A percentile compares a stretch with the other conserved stretches of the same genome.
Conservation (phyloP, 1,140 invertebrate species). For the Rhynchophorus ferrugineus region DNA sequence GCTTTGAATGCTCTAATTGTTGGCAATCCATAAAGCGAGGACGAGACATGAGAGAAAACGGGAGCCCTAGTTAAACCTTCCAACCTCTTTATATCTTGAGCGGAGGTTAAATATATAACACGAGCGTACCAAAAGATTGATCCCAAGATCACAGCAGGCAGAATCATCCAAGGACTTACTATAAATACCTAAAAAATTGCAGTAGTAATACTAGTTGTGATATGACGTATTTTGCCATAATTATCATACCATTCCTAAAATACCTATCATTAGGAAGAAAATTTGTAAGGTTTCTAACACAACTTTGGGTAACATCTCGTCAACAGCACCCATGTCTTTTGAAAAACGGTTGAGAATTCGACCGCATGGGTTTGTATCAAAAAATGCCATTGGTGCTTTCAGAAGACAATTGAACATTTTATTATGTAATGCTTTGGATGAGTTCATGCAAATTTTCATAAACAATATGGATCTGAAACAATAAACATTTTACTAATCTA, state of each 20-base stretch:
- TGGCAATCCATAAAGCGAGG: constrained; percentile 62
- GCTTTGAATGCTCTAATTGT: constrained; percentile 64
- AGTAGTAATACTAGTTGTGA: background rate
- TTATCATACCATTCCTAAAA: constrained; percentile 51
- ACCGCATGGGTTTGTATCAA: constrained; percentile 53
- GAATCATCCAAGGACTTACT: constrained; percentile 64
- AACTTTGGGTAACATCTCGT: constrained; percentile 75
- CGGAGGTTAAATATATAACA: constrained; percentile 71
- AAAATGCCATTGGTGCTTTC: constrained; percentile 58
- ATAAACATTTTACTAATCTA: background rate
- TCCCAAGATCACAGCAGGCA: constrained; percentile 60
- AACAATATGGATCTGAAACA: constrained; percentile 54
- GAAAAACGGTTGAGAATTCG: constrained; percentile 68
- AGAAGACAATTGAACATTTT: constrained; percentile 74
- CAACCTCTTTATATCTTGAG: constrained; percentile 76
- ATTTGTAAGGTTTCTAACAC: constrained; percentile 72
- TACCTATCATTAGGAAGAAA: constrained; percentile 45
- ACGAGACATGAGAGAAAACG: constrained; percentile 68
- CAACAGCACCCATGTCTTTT: constrained; percentile 74
- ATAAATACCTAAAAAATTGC: constrained; percentile 47
- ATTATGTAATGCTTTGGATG: constrained; percentile 73
- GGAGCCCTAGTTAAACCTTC: constrained; percentile 65
- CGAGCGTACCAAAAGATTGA: constrained; percentile 65
- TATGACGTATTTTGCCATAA: background rate
- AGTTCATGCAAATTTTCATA: constrained; percentile 73